phyloP scores from a whole-genome alignment of 92 coral and sea anemone genomes.

The Porites cylindrica region DNA sequence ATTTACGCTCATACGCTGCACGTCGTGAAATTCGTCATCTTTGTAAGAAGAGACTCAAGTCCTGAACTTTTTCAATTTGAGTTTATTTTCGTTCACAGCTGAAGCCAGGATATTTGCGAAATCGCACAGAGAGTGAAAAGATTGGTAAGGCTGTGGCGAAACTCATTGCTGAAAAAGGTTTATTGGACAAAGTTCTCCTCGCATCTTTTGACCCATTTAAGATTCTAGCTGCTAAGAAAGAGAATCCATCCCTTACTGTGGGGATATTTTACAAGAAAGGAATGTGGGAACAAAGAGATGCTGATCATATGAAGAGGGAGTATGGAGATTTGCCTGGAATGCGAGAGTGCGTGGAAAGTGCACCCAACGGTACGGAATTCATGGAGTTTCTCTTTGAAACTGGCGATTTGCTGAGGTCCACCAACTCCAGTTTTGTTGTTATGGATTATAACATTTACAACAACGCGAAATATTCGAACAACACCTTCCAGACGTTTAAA shows the following conservation, averaged over 20 bases:
- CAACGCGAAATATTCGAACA: slow-evolving; percentile 69
- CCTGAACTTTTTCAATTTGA: neutral
- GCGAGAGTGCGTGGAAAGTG: slow-evolving; percentile 55
- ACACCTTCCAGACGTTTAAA: slow-evolving; percentile 80
- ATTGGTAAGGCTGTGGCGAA: slow-evolving; percentile 85
- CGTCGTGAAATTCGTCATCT: too few relatives aligned
- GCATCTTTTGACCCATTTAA: slow-evolving; percentile 92
- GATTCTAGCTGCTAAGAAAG: slow-evolving; percentile 69
- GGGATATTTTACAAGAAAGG: slow-evolving; percentile 68
- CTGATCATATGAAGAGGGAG: slow-evolving; percentile 33
- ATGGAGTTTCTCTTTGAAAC: slow-evolving; percentile 66
- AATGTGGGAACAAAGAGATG: slow-evolving; percentile 64
- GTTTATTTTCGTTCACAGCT: slow-evolving; percentile 33
- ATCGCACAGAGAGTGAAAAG: slow-evolving; percentile 69
- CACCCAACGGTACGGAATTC: slow-evolving; percentile 74
- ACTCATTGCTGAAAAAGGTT: slow-evolving; percentile 74
- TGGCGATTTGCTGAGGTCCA: slow-evolving; percentile 72
- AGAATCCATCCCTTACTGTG: slow-evolving; percentile 65
- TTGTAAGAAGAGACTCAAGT: too few relatives aligned
- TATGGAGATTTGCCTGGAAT: slow-evolving; percentile 68
- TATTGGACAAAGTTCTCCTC: slow-evolving; percentile 73
- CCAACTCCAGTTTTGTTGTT: slow-evolving; percentile 80
- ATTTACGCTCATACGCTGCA: too few relatives aligned
- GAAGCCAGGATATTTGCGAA: slow-evolving; percentile 79
- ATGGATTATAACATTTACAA: slow-evolving; percentile 89